phyloP scores from a whole-genome alignment of 2,113 vertebrate species.

The Tupaia tana region DNA sequence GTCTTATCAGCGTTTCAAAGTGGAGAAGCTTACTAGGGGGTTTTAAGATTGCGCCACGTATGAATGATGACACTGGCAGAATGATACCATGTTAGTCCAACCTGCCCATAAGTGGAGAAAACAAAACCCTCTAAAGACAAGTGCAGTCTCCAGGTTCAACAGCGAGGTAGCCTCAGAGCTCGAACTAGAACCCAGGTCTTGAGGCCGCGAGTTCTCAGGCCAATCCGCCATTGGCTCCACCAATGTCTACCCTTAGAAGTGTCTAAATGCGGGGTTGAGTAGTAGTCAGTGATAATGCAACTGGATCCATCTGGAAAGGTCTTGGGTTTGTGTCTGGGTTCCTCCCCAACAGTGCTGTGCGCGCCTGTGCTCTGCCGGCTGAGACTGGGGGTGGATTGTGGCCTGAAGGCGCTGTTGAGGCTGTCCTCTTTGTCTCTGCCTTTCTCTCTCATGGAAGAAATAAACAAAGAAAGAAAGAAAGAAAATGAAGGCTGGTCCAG shows the following conservation, averaged over 20 bases:
- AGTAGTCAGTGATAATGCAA: too few relatives aligned
- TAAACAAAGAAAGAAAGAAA: too few relatives aligned
- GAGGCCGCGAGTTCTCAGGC: not conserved
- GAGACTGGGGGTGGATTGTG: too few relatives aligned
- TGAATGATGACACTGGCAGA: not conserved
- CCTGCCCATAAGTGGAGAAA: constrained; percentile 1
- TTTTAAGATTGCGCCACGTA: not conserved
- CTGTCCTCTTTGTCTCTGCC: too few relatives aligned
- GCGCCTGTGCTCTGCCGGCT: too few relatives aligned
- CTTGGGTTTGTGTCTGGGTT: too few relatives aligned
- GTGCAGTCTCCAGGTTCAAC: not conserved
- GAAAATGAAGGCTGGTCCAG: too few relatives aligned
- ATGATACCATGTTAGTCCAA: not conserved
- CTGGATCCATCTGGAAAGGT: too few relatives aligned
- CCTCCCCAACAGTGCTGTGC: too few relatives aligned
- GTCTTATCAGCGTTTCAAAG: not conserved
- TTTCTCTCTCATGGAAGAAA: too few relatives aligned
- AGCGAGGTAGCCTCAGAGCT: not conserved
- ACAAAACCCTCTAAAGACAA: not conserved
- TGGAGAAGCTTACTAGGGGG: not conserved
- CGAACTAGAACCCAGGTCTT: not conserved
- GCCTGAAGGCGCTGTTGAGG: too few relatives aligned
- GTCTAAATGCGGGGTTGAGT: not conserved
- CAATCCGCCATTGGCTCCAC: not conserved
- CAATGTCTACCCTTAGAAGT: not conserved